Evolutionary conservation across 2,888 invertebrate genomes (phyloP).

Genomic region (Leptopterna dolabrata): DNA sequence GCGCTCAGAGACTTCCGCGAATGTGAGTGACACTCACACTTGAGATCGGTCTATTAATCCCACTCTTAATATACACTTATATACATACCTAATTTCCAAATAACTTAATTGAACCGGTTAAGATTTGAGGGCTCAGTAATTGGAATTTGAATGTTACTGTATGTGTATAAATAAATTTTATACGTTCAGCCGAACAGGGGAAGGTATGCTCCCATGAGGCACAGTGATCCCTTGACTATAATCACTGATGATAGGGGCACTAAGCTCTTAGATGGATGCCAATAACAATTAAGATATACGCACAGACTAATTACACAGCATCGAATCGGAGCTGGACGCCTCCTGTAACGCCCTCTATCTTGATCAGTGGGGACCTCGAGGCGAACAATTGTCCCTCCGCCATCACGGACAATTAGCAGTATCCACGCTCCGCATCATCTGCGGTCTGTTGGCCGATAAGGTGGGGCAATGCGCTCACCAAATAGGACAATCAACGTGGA

Average conservation of each 20-base stretch:
- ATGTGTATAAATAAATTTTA: too few species aligned
- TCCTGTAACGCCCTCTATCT: slow-evolving; percentile 22
- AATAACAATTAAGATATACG: slow-evolving; percentile 50
- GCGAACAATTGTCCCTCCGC: slow-evolving; percentile 27
- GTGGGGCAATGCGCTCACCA: background rate
- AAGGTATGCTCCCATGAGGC: background rate
- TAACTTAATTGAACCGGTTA: too few species aligned
- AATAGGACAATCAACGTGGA: background rate
- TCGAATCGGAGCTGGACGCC: slow-evolving; percentile 32
- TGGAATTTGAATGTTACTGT: too few species aligned
- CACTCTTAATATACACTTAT: too few species aligned
- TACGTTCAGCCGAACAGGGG: too few species aligned
- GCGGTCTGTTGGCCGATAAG: background rate
- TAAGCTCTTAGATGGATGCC: slow-evolving; percentile 29
- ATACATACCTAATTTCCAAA: too few species aligned
- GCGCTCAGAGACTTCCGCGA: too few species aligned
- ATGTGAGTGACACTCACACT: too few species aligned
- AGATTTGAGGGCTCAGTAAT: too few species aligned
- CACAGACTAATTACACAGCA: slow-evolving; percentile 26
- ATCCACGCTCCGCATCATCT: background rate
- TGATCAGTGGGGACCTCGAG: slow-evolving; percentile 19
- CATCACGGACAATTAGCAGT: slow-evolving; percentile 35
- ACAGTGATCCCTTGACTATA: background rate
- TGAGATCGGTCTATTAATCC: too few species aligned
- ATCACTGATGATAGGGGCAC: background rate